A percentile compares a stretch with the other conserved stretches of the same genome.
Evolutionary conservation across 1,140 invertebrate species (phyloP).

Genomic region (Heliconius hewitsoni): DNA sequence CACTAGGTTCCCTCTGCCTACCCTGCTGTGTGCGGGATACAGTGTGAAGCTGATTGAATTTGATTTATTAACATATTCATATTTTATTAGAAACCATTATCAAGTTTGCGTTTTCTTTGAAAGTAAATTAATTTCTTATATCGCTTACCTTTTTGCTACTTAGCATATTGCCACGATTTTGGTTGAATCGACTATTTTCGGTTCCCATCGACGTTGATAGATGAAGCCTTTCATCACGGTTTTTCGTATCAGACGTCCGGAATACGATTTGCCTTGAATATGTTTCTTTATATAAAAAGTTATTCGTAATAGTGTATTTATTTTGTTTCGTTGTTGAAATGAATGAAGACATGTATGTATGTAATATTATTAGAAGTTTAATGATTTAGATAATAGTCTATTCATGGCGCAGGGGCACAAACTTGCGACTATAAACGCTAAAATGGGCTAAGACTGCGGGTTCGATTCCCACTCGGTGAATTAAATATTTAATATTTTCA

Average conservation of each 20-base stretch:
- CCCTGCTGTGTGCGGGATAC: no score
- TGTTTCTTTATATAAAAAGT: neutral
- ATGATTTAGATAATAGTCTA: no score
- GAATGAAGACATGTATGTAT: no score
- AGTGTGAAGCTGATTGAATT: no score
- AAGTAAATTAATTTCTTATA: neutral
- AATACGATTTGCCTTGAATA: neutral
- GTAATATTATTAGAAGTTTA: no score
- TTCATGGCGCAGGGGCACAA: no score
- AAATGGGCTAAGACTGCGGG: no score
- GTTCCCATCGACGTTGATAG: neutral
- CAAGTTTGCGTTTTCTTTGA: neutral
- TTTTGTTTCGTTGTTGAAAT: no score
- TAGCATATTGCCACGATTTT: slow-evolving; percentile 5
- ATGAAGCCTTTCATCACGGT: neutral
- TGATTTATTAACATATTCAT: neutral
- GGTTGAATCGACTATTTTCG: neutral
- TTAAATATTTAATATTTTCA: no score
- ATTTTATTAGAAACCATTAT: neutral
- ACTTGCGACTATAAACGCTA: no score
- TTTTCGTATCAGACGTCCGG: neutral
- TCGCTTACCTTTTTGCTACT: slow-evolving; percentile 5
- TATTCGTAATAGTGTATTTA: neutral
- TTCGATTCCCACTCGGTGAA: no score
- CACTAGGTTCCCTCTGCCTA: no score